Base-by-base conservation (phyloP, 2,113 vertebrate species). In the Zapus hudsonius region DNA sequence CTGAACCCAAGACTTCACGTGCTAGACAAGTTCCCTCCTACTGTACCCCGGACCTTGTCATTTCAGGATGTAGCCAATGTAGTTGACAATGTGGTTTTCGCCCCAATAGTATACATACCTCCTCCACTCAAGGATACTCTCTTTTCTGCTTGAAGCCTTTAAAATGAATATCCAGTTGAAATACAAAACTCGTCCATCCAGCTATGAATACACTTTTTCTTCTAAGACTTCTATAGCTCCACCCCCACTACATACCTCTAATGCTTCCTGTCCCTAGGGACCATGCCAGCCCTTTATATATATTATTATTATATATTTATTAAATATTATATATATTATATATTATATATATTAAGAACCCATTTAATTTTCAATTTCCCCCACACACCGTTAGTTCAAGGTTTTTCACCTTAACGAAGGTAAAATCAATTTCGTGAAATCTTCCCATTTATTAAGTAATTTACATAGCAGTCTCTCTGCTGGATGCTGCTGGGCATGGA, bases 91-190 rank as follows among this genome's bases (percentile, higher is more conserved):
- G 44, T 85, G 64, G 70, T 80, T 95, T 86, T 81, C 78, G 64
- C 74, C 44, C 64, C 55, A 74, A 33, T 72, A 78, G 74, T 27
- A 76, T 74, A 52, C 33, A 88, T 7, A 72, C 27, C 38, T 82
- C 23, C 27, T 84, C 72, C 44, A 66, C 20, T 70, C 52, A 92
- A 74, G 27, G 6, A 74, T n/a, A 73, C 27, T 70, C 29, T 66
- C 22, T 75, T 80, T 40, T 73, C 40, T 91, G 70, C 57, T 74
- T 63, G 57, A 86, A 92, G 23, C 36, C 67, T 84, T 84, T 52
- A 64, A 94, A 91, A 86, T 29, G 66, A 91, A 92, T n/a, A 44
- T 3, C 27, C 33, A 86, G 36, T 11, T 80, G 55, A 94, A 78
- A 87, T 75, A 11, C 70, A 89, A 73, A 88, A 64, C 61, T 40